Evolutionary conservation across 92 coral and sea anemone genomes (phyloP).

Genomic region (Diadumene lineata): DNA sequence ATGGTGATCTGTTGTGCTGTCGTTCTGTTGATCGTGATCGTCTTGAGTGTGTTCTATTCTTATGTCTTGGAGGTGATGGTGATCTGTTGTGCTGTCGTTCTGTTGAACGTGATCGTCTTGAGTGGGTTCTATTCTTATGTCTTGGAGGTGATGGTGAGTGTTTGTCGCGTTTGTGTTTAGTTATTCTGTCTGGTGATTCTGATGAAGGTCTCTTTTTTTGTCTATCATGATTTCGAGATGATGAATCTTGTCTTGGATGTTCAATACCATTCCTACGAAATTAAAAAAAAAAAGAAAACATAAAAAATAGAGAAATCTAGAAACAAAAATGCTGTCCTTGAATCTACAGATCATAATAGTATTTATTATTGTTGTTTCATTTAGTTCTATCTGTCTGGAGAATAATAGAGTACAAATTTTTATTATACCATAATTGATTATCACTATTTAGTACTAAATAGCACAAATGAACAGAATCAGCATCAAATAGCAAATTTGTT

Average conservation of each 20-base stretch:
- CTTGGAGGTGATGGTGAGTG: constrained; percentile 8
- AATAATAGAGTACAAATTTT: too few species aligned
- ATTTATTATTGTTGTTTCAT: too few species aligned
- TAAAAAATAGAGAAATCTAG: too few species aligned
- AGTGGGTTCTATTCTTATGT: neutral
- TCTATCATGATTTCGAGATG: constrained; percentile 25
- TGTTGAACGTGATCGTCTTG: neutral
- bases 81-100: constrained; percentile 10
- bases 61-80: constrained; percentile 16
- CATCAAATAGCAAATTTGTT: too few species aligned
- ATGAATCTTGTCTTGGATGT: constrained; percentile 5
- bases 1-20: constrained; percentile 7
- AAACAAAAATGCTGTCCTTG: too few species aligned
- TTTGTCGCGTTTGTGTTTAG: constrained; percentile 8
- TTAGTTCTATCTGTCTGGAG: too few species aligned
- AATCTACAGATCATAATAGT: too few species aligned
- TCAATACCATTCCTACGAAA: constrained; percentile 24
- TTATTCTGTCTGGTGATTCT: constrained; percentile 37
- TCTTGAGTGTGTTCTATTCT: neutral
- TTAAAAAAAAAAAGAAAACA: neutral
- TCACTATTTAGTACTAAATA: too few species aligned
- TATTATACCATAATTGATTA: too few species aligned
- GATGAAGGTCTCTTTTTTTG: constrained; percentile 40
- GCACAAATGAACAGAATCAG: too few species aligned
- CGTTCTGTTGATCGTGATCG: neutral